Conservation (phyloP, 2,888 invertebrate genomes). For the Synanthedon tipuliformis region DNA sequence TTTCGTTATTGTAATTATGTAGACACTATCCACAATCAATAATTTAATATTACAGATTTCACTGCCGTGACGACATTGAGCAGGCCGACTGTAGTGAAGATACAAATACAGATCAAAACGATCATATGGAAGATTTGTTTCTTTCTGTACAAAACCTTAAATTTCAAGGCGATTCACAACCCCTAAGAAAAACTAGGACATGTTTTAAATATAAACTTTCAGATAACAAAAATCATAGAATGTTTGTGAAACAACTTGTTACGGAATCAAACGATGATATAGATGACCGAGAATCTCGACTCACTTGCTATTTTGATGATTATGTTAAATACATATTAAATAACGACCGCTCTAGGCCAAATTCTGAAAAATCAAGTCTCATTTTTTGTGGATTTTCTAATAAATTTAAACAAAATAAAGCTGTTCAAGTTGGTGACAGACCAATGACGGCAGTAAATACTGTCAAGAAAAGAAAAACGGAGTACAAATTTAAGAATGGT, state of each 20-base stretch:
- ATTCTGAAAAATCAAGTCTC: slow-evolving; percentile 43
- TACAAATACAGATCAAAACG: slow-evolving; percentile 13
- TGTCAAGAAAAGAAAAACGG: slow-evolving; percentile 19
- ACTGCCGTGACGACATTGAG: slow-evolving; percentile 20
- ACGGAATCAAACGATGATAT: slow-evolving; percentile 25
- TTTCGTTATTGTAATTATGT: too few species aligned
- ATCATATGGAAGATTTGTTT: slow-evolving; percentile 32
- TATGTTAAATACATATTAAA: slow-evolving; percentile 48
- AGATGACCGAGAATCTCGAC: slow-evolving; percentile 35
- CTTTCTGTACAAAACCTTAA: slow-evolving; percentile 55
- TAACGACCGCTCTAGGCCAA: slow-evolving; percentile 38
- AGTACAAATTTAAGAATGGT: slow-evolving; percentile 11
- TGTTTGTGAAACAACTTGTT: slow-evolving; percentile 53
- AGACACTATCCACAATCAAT: too few species aligned
- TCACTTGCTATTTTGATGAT: slow-evolving; percentile 46
- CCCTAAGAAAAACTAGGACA: slow-evolving; percentile 33
- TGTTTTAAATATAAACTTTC: slow-evolving; percentile 51
- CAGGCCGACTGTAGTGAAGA: slow-evolving; percentile 11
- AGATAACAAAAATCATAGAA: slow-evolving; percentile 38
- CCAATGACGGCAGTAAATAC: slow-evolving; percentile 7
- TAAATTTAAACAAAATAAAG: slow-evolving; percentile 33
- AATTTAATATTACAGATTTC: slow-evolving; percentile 25
- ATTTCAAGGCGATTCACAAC: slow-evolving; percentile 40
- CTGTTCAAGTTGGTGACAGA: slow-evolving; percentile 27
- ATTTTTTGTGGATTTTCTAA: slow-evolving; percentile 23